A percentile compares a stretch with the other conserved stretches of the same genome.
Conservation (phyloP, 2,113 vertebrate genomes). For the Lontra canadensis region DNA sequence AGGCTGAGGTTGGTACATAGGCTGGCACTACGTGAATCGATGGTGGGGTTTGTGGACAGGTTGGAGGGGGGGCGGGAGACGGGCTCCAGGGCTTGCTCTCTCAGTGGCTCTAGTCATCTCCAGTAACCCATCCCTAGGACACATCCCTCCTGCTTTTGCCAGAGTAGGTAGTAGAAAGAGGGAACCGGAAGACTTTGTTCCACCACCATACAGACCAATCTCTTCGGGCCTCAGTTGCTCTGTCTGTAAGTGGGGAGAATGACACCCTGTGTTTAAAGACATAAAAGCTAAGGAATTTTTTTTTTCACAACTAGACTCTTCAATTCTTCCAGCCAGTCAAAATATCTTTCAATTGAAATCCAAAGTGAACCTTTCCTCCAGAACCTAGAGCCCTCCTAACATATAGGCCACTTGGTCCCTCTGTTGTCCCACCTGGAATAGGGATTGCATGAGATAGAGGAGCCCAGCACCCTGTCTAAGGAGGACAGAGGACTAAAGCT, state of each 20-base stretch:
- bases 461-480: neutral
- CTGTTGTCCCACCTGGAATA: neutral
- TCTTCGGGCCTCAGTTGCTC: neutral
- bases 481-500: neutral
- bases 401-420: neutral
- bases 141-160: neutral
- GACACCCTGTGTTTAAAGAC: neutral
- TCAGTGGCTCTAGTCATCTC: neutral
- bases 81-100: neutral
- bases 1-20: neutral
- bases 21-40: neutral
- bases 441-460: neutral
- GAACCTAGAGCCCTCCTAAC: neutral
- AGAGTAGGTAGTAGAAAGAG: neutral
- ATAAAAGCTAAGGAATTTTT: neutral
- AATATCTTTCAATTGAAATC: neutral
- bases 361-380: neutral
- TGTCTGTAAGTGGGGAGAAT: neutral
- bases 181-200: neutral
- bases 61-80: too few relatives aligned
- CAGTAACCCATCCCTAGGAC: neutral
- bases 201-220: neutral
- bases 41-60: neutral
- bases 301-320: neutral
- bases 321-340: neutral